Evolutionary conservation across 2,797 vertebrate species (phyloP).

Genomic region (Hydrophis major): DNA sequence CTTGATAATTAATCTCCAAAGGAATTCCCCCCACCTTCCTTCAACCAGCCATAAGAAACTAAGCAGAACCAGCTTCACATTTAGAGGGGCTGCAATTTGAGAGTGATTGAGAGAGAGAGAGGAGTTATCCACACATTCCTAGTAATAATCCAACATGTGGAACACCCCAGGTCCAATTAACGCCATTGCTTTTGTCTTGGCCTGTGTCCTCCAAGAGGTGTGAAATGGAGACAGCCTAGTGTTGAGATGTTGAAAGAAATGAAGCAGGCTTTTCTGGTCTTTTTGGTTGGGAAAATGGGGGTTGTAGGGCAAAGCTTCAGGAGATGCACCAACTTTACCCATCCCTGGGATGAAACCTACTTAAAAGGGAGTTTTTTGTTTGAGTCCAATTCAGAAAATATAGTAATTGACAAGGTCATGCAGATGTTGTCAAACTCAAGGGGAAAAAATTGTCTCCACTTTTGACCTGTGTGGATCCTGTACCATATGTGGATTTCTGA

Average conservation of each 20-base stretch:
- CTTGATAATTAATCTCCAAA: constrained; percentile 49
- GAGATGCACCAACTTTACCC: background rate
- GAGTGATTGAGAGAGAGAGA: background rate
- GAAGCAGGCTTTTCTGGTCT: background rate
- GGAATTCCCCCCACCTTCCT: background rate
- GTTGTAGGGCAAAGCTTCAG: background rate
- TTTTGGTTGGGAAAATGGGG: background rate
- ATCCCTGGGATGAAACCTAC: background rate
- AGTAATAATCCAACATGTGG: background rate
- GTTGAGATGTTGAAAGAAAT: background rate
- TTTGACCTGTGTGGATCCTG: background rate
- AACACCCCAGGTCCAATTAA: background rate
- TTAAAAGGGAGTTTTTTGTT: background rate
- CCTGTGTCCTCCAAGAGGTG: background rate
- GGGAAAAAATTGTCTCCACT: background rate
- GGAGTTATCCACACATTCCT: background rate
- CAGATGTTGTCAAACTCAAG: background rate
- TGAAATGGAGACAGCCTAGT: background rate
- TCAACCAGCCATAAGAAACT: background rate
- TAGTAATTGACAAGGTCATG: background rate
- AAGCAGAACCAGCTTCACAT: background rate
- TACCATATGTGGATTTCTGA: background rate
- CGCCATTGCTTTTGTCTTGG: background rate
- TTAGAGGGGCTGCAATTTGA: background rate
- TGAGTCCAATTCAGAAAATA: background rate